Evolutionary conservation across 2,797 vertebrate genomes (phyloP).

Genomic region (Hafferia zeledoni): DNA sequence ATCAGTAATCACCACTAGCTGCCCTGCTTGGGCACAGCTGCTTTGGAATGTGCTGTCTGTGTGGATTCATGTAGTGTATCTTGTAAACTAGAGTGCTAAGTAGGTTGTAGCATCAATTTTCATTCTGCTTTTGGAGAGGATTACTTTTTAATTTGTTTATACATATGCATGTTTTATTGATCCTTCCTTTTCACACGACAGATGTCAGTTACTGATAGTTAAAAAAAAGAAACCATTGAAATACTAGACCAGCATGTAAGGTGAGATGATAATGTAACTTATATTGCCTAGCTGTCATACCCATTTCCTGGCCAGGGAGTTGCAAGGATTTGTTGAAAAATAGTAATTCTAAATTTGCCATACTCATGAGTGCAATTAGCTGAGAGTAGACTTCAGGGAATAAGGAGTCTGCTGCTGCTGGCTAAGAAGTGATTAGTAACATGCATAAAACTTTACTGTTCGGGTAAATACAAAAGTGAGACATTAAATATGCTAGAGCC

Average conservation of each 20-base stretch:
- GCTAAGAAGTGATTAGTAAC: constrained; percentile 42
- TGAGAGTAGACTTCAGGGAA: constrained; percentile 35
- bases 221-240: not conserved
- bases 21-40: not conserved
- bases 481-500: constrained; percentile 17
- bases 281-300: not conserved
- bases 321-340: constrained; percentile 38
- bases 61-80: not conserved
- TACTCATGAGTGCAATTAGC: constrained; percentile 63
- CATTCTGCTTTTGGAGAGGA: not conserved
- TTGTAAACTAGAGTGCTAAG: not conserved
- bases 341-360: constrained; percentile 55
- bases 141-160: not conserved
- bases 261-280: not conserved
- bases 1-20: not conserved
- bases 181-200: not conserved
- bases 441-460: constrained; percentile 22
- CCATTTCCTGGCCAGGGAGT: not conserved
- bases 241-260: not conserved
- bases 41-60: not conserved
- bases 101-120: not conserved
- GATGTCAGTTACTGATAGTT: not conserved
- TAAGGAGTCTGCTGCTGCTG: constrained; percentile 18
- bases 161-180: not conserved
- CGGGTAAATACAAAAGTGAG: constrained; percentile 31